Percentiles rank a stretch among this genome's conserved stretches.
Conservation (phyloP, 2,113 vertebrate species). For the Anolis sagrei region DNA sequence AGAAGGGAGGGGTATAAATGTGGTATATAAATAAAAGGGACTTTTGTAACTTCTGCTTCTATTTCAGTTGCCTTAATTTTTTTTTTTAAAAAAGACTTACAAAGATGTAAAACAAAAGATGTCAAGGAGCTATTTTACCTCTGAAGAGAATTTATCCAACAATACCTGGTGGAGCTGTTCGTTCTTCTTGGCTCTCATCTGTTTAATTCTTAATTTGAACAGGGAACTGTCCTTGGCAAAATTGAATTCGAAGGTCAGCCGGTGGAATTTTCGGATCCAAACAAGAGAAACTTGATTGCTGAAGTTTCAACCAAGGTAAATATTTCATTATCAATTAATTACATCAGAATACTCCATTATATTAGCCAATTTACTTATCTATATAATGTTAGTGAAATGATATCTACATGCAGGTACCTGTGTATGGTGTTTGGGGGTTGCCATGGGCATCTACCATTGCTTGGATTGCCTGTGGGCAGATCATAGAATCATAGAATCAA, state of each 20-base stretch:
- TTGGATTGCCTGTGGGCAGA: not conserved
- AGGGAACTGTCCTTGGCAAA: constrained; percentile 94
- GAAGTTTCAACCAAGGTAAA: constrained; percentile 95
- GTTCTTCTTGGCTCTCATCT: constrained; percentile 29
- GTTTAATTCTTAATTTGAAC: constrained; percentile 55
- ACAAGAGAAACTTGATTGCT: constrained; percentile 87
- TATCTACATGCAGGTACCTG: not conserved
- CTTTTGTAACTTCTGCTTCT: too few species aligned
- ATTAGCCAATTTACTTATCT: not conserved
- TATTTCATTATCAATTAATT: not conserved
- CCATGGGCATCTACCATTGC: not conserved
- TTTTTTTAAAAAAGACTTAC: constrained; percentile 35
- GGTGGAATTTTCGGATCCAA: constrained; percentile 88
- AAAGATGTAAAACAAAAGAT: constrained; percentile 35
- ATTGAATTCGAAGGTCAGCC: constrained; percentile 95
- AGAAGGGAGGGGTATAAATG: too few species aligned
- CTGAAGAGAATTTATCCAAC: constrained; percentile 41
- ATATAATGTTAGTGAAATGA: not conserved
- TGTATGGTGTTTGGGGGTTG: not conserved
- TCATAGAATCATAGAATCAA: too few species aligned
- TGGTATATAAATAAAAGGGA: too few species aligned
- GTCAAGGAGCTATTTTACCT: constrained; percentile 51
- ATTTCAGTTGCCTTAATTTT: constrained; percentile 34
- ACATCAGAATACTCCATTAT: not conserved
- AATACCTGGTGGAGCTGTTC: constrained; percentile 40